Percentiles rank a stretch among this genome's conserved stretches.
Conservation (phyloP, 2,113 vertebrate species). For the Daphoenositta chrysoptera region DNA sequence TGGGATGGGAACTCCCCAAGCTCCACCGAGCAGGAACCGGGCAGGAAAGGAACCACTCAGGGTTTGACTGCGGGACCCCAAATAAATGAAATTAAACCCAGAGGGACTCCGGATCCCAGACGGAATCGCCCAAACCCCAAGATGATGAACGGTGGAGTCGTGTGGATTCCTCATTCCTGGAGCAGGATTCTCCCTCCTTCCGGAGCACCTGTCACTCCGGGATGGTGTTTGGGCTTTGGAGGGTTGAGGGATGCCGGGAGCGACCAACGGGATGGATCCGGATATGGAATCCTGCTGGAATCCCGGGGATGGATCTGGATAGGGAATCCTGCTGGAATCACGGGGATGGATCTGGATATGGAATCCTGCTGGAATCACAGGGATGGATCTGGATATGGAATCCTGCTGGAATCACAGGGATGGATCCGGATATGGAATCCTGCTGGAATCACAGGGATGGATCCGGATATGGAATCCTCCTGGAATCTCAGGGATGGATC, state of each 20-base stretch:
- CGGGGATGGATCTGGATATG: not conserved
- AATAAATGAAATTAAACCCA: not conserved
- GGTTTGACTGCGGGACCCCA: not conserved
- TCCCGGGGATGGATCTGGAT: not conserved
- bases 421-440: too few relatives aligned
- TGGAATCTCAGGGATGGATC: too few relatives aligned
- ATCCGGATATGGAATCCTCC: rapidly evolving
- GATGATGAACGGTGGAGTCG: rapidly evolving
- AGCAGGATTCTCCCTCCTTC: not conserved
- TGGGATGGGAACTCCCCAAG: not conserved
- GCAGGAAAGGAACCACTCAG: not conserved
- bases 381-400: not conserved
- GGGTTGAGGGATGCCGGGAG: not conserved
- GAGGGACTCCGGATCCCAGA: rapidly evolving
- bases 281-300: not conserved
- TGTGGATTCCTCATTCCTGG: not conserved
- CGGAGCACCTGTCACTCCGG: not conserved
- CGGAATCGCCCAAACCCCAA: rapidly evolving
- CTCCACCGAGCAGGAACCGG: rapidly evolving
- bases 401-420: too few relatives aligned
- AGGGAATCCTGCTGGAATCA: not conserved
- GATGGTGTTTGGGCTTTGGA: not conserved
- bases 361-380: not conserved
- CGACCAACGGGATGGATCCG: not conserved
- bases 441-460: too few relatives aligned